A percentile compares a stretch with the other conserved stretches of the same genome.
phyloP scores from a whole-genome alignment of 2,888 invertebrate species.

The Eucera pruinosa region DNA sequence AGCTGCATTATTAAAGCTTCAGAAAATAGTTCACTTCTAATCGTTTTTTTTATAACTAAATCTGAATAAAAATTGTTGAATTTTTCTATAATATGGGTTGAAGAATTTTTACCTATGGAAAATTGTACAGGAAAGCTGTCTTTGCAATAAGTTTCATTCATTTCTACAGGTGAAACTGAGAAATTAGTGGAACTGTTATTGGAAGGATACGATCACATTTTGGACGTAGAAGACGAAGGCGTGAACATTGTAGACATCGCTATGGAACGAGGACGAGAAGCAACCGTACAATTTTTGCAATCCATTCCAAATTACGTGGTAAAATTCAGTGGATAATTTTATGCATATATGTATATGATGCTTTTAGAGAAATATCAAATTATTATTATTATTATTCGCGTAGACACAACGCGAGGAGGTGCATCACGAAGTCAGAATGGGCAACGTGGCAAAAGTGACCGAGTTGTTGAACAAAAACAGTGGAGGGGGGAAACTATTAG shows the following conservation, averaged over 20 bases:
- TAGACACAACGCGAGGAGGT: conserved; percentile 92
- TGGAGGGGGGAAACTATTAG: conserved; percentile 86
- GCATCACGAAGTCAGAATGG: conserved; percentile 89
- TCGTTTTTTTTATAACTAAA: too few species aligned
- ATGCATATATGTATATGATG: too few species aligned
- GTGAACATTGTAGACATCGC: conserved; percentile 89
- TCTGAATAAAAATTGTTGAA: too few species aligned
- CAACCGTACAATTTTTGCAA: conserved; percentile 89
- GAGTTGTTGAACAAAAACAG: conserved; percentile 85
- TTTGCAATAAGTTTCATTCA: neutral
- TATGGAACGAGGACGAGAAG: conserved; percentile 88
- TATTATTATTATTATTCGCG: conserved; percentile 15
- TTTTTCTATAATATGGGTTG: too few species aligned
- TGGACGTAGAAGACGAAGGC: conserved; percentile 91
- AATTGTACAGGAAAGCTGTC: neutral
- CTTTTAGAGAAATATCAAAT: neutral
- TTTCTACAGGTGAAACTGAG: conserved; percentile 87
- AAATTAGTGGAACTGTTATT: conserved; percentile 89
- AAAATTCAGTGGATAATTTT: conserved; percentile 61
- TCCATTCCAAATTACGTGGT: conserved; percentile 92
- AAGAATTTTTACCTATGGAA: neutral
- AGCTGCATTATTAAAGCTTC: too few species aligned
- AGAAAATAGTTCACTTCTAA: too few species aligned
- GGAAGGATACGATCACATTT: conserved; percentile 94
- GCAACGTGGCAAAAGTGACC: conserved; percentile 87